Percentiles rank a stretch among this genome's conserved stretches.
Evolutionary conservation across 2,113 vertebrate species (phyloP).

Genomic region (Pelodiscus sinensis): DNA sequence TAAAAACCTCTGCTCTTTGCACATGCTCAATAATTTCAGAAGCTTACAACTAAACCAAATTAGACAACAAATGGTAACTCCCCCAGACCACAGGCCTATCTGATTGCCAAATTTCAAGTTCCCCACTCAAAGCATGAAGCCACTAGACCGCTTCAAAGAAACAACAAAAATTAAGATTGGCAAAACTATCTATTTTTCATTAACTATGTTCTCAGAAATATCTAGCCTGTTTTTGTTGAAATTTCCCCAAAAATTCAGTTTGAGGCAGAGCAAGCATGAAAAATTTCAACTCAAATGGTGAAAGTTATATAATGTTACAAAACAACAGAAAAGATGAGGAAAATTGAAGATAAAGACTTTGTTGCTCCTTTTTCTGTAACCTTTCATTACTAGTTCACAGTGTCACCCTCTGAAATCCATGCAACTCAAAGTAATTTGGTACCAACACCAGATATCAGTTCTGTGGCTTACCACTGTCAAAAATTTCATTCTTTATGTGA

Average conservation of each 20-base stretch:
- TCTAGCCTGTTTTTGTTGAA: not conserved
- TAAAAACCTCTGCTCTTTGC: not conserved
- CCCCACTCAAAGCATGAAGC: not conserved
- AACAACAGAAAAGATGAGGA: not conserved
- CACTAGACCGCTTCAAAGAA: not conserved
- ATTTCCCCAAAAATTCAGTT: not conserved
- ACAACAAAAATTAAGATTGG: not conserved
- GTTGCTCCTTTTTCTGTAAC: not conserved
- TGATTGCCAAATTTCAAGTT: not conserved
- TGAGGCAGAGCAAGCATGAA: not conserved
- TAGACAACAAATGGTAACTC: not conserved
- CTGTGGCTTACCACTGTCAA: not conserved
- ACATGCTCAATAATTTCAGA: not conserved
- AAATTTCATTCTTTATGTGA: not conserved
- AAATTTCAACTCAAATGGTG: slow-evolving; percentile 25
- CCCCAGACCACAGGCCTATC: not conserved
- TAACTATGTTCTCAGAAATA: not conserved
- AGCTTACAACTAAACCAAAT: not conserved
- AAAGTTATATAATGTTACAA: not conserved
- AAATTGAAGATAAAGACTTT: not conserved
- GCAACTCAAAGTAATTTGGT: not conserved
- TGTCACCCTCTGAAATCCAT: not conserved
- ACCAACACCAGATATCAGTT: not conserved
- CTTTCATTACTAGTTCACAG: not conserved
- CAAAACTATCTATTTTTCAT: not conserved